Evolutionary conservation across 2,888 invertebrate species (phyloP).

Genomic region (Macrophya alboannulata): DNA sequence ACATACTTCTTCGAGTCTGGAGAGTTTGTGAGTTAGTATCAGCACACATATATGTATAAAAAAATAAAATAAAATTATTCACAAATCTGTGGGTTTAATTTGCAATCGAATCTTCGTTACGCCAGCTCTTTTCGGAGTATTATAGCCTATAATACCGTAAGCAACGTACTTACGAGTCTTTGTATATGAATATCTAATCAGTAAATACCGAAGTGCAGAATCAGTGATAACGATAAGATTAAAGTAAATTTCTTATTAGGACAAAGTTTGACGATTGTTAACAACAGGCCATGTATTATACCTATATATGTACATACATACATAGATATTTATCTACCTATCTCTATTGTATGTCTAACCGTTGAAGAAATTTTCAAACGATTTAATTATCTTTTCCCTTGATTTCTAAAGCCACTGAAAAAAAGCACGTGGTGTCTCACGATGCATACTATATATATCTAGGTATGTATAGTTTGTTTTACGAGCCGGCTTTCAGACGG

Average conservation of each 20-base stretch:
- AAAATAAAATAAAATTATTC: not conserved
- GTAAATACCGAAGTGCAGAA: not conserved
- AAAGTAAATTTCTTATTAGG: not conserved
- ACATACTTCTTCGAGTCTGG: constrained; percentile 1
- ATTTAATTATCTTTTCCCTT: constrained; percentile 1
- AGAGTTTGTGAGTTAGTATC: not conserved
- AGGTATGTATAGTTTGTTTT: not conserved
- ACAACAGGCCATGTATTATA: not conserved
- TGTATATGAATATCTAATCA: not conserved
- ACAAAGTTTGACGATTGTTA: not conserved
- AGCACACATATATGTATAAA: not conserved
- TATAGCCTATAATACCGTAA: not conserved
- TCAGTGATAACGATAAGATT: not conserved
- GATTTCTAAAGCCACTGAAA: not conserved
- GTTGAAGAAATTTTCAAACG: not conserved
- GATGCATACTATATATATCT: not conserved
- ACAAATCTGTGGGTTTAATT: not conserved
- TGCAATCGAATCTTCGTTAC: not conserved
- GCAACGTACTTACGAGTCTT: not conserved
- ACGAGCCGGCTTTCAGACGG: not conserved
- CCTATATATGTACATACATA: not conserved
- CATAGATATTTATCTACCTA: too few relatives aligned
- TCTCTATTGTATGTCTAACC: not conserved
- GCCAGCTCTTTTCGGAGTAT: not conserved
- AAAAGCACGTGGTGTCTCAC: not conserved